These are phyloP conservation scores for Toxotes lorentzi DNA, from an alignment of 2,797 vertebrate genomes.

Conservation along the genomic window DNA sequence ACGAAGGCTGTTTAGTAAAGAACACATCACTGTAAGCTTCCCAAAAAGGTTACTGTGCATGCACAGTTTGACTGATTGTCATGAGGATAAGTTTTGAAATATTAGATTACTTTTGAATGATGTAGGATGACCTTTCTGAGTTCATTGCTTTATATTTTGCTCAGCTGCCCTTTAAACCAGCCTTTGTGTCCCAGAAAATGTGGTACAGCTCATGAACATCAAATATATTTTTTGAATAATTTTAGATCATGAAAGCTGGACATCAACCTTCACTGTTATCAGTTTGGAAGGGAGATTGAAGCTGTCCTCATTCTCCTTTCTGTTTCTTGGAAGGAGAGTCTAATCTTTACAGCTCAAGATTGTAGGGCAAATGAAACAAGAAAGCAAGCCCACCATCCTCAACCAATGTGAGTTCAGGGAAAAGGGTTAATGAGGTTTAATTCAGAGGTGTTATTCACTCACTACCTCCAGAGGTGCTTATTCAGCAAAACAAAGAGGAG, in stretches of 20 bases:
- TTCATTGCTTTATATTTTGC: slow-evolving; percentile 23
- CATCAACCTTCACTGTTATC: background rate
- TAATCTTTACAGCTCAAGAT: slow-evolving; percentile 38
- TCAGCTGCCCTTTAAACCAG: slow-evolving; percentile 17
- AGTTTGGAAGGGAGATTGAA: background rate
- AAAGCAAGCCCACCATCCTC: slow-evolving; percentile 24
- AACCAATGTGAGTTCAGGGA: slow-evolving; percentile 46
- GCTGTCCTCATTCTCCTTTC: slow-evolving; percentile 9
- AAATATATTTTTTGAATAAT: background rate
- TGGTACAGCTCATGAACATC: background rate
- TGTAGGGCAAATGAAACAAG: slow-evolving; percentile 46
- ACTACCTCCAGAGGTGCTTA: slow-evolving; percentile 49
- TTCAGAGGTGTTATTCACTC: slow-evolving; percentile 59
- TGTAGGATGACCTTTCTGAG: slow-evolving; percentile 2
- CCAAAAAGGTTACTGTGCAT: slow-evolving; percentile 26
- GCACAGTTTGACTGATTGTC: slow-evolving; percentile 3
- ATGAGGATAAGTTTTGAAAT: slow-evolving; percentile 9
- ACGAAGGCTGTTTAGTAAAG: background rate
- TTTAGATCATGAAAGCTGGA: slow-evolving; percentile 1
- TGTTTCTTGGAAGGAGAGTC: slow-evolving; percentile 12
- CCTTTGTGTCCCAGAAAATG: background rate
- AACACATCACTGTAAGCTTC: background rate
- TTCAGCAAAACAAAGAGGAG: slow-evolving; percentile 67
- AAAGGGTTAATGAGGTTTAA: slow-evolving; percentile 75
- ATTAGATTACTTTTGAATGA: slow-evolving; percentile 12